Conservation (phyloP, 2,888 invertebrate genomes). For the Sinohyriopsis cumingii region DNA sequence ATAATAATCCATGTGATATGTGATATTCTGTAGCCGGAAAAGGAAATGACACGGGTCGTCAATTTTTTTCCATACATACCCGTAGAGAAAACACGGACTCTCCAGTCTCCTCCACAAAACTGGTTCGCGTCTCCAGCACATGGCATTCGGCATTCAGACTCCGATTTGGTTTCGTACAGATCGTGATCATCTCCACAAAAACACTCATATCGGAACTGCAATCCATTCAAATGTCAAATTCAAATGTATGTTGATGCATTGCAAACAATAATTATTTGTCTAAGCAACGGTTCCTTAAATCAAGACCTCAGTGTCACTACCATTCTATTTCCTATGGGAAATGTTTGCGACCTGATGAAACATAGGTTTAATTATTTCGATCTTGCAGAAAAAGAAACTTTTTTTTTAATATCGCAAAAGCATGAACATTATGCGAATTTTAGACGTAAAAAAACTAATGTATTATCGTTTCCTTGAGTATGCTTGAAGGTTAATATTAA, state of each 20-base stretch:
- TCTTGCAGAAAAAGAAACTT: too few relatives aligned
- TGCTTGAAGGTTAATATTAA: too few relatives aligned
- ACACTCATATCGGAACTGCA: slow-evolving; percentile 39
- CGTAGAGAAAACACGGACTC: slow-evolving; percentile 41
- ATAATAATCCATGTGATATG: too few relatives aligned
- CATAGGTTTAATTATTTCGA: too few relatives aligned
- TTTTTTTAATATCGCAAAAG: too few relatives aligned
- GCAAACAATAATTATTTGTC: neutral
- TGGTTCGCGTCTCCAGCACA: slow-evolving; percentile 38
- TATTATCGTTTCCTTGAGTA: too few relatives aligned
- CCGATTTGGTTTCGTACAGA: slow-evolving; percentile 9
- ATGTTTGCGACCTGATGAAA: too few relatives aligned
- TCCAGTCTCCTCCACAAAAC: slow-evolving; percentile 45
- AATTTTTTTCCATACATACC: slow-evolving; percentile 20
- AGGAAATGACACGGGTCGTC: neutral
- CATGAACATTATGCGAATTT: too few relatives aligned
- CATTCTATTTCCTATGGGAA: too few relatives aligned
- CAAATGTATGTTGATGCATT: neutral
- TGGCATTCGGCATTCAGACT: slow-evolving; percentile 33
- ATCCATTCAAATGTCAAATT: neutral
- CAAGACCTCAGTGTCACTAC: neutral
- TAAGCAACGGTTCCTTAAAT: neutral
- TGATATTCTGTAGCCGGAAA: neutral
- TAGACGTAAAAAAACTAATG: too few relatives aligned
- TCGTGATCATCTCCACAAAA: slow-evolving; percentile 41